Evolutionary conservation across 2,888 invertebrate genomes (phyloP), one percentile per base, ranked within the genome.

Genomic region (Callyntrura guangdongensis): DNA sequence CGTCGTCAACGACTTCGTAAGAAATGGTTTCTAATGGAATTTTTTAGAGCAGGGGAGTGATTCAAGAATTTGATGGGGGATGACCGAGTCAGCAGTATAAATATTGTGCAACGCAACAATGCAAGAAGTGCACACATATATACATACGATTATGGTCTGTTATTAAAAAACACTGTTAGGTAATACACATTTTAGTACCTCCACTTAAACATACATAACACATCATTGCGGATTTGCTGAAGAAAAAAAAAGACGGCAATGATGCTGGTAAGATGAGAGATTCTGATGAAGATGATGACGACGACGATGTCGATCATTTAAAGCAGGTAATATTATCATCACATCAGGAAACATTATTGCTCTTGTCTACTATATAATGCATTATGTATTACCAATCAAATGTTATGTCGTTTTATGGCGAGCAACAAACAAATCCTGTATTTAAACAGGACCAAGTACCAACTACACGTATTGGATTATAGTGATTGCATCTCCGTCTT

Each of bases 351-450:
- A n/a, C n/a, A n/a, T n/a, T n/a, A n/a, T n/a, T n/a, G n/a, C n/a
- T n/a, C n/a, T n/a, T n/a, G n/a, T n/a, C n/a, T n/a, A n/a, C n/a
- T n/a, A n/a, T n/a, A n/a, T n/a, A n/a, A n/a, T n/a, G n/a, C n/a
- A n/a, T n/a, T n/a, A n/a, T n/a, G n/a, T n/a, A n/a, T n/a, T n/a
- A n/a, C n/a, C n/a, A n/a, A n/a, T n/a, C 20, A 74, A 3, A 20
- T 20, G 0, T 47, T 4, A 45, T 47, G 72, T 22, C 36, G 36
- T n/a, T 45, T 88, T 88, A 72, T 69, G 88, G n/a, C n/a, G n/a
- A n/a, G n/a, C n/a, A n/a, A n/a, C 22, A 74, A 74, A 11, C 86
- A 86, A 86, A 79, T 88, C 82, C 82, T 69, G 88, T 88, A 64
- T 88, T 88, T 82, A 53, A 82, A 77, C n/a, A n/a, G n/a, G n/a